Percentiles rank a stretch among this genome's conserved stretches.
Evolutionary conservation across 2,113 vertebrate genomes (phyloP).

Genomic region (Danio rerio): GRCz12tu NC_133192.1:45214501-45215000

Average conservation of each 20-base stretch:
- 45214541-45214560: constrained; percentile 67
- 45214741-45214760: constrained; percentile 79
- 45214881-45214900: too few relatives aligned
- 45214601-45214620: constrained; percentile 71
- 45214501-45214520: constrained; percentile 68
- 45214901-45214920: too few relatives aligned
- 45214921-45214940: too few relatives aligned
- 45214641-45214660: constrained; percentile 84
- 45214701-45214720: constrained; percentile 64
- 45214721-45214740: constrained; percentile 71
- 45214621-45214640: constrained; percentile 83
- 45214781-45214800: constrained; percentile 82
- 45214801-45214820: constrained; percentile 72
- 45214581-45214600: constrained; percentile 79
- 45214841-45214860: constrained; percentile 8
- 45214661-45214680: constrained; percentile 68
- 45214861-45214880: too few relatives aligned
- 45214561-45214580: constrained; percentile 72
- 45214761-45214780: constrained; percentile 79
- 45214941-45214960: too few relatives aligned
- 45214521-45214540: constrained; percentile 56
- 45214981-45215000: too few relatives aligned
- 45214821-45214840: constrained; percentile 51
- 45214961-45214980: too few relatives aligned
- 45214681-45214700: constrained; percentile 71